Conservation (phyloP, 2,797 vertebrate species). For the Cryptoblepharus egeriae region DNA sequence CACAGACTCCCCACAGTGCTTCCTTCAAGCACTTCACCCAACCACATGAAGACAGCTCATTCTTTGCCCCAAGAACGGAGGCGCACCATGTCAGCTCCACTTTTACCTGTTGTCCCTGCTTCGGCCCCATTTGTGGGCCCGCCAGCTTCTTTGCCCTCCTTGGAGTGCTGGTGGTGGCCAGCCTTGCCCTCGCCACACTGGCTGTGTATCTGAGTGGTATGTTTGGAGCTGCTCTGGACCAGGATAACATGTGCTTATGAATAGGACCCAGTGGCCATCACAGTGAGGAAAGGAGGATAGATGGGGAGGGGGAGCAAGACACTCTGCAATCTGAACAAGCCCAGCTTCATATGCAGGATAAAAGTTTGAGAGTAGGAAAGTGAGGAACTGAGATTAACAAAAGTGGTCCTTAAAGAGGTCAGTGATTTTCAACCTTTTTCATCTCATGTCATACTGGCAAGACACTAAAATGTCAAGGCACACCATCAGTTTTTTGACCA, state of each 20-base stretch:
- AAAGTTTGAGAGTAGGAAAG: neutral
- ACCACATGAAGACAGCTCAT: conserved; percentile 3
- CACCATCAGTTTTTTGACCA: no score
- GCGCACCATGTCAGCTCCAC: conserved; percentile 47
- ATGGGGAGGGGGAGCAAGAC: neutral
- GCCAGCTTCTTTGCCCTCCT: conserved; percentile 79
- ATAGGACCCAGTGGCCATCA: no score
- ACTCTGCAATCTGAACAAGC: neutral
- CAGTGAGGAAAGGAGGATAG: neutral
- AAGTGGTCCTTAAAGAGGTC: no score
- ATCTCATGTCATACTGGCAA: no score
- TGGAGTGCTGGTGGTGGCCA: conserved; percentile 79
- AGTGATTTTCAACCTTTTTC: no score
- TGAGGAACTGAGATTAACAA: neutral
- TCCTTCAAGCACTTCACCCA: conserved; percentile 42
- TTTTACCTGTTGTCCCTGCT: conserved; percentile 71
- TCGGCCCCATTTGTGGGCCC: conserved; percentile 70
- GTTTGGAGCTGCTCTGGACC: neutral
- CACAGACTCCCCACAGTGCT: conserved; percentile 25
- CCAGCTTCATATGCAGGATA: neutral
- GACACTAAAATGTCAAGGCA: no score
- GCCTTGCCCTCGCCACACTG: conserved; percentile 77
- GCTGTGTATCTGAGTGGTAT: conserved; percentile 79
- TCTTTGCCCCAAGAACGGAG: conserved; percentile 59
- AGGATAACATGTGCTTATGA: neutral